Percentiles rank a stretch among this genome's conserved stretches.
Conservation (phyloP, 2,113 vertebrate species). For the Sinosuthora webbiana region DNA sequence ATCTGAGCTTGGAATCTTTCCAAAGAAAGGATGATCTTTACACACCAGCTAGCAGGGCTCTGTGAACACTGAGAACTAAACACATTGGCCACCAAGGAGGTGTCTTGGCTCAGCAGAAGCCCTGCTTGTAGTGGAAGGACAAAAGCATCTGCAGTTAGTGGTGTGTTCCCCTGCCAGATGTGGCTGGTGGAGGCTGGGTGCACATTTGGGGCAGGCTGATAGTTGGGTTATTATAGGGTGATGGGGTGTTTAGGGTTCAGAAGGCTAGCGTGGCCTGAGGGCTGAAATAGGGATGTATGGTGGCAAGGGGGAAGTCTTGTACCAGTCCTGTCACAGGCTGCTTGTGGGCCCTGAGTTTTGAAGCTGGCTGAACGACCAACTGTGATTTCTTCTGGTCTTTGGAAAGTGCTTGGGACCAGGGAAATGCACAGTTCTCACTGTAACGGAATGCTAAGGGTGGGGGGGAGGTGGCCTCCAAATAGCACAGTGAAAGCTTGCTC, state of each 20-base stretch:
- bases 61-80: not conserved
- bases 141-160: rapidly evolving
- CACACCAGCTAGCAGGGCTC: not conserved
- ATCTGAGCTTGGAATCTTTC: not conserved
- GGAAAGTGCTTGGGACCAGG: not conserved
- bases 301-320: not conserved
- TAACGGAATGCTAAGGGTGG: not conserved
- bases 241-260: not conserved
- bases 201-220: not conserved
- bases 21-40: not conserved
- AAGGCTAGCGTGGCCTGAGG: not conserved
- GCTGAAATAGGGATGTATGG: not conserved
- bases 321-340: not conserved
- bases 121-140: not conserved
- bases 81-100: not conserved
- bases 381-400: not conserved
- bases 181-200: not conserved
- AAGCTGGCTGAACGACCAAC: not conserved
- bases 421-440: not conserved
- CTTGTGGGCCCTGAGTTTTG: not conserved
- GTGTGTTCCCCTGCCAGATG: not conserved
- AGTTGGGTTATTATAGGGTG: not conserved
- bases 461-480: not conserved
- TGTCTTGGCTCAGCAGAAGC: not conserved
- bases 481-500: not conserved